phyloP scores from a whole-genome alignment of 30 jellyfish, hydroid and myxozoan genomes.

The Morbakka virulenta region DNA sequence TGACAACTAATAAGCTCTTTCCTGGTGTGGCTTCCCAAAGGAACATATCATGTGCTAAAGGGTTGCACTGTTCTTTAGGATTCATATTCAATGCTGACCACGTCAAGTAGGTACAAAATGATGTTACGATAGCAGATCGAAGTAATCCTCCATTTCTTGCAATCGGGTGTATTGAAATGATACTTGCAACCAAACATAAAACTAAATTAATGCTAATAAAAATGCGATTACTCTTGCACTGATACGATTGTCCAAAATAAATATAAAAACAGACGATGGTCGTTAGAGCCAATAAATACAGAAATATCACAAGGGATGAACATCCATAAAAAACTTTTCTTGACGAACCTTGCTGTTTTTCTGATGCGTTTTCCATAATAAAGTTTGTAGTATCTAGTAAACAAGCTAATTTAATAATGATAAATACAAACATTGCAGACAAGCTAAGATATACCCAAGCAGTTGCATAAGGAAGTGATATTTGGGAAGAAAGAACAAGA shows the following conservation, averaged over 20 bases:
- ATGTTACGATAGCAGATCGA: conserved; percentile 81
- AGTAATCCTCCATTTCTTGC: conserved; percentile 81
- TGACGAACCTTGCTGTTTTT: background rate
- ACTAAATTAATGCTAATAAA: conserved; percentile 81
- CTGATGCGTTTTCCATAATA: conserved; percentile 13
- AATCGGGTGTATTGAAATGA: conserved; percentile 80
- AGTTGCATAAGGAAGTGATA: conserved; percentile 47
- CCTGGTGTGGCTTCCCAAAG: conserved; percentile 67
- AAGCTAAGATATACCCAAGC: conserved; percentile 71
- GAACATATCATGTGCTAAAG: conserved; percentile 67
- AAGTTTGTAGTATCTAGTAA: conserved; percentile 62
- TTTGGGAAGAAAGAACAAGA: conserved; percentile 13
- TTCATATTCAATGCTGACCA: conserved; percentile 90
- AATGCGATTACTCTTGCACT: conserved; percentile 75
- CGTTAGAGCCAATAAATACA: conserved; percentile 54
- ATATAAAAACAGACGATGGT: conserved; percentile 85
- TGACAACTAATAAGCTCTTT: conserved; percentile 33
- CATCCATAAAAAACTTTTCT: conserved; percentile 51
- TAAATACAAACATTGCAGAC: conserved; percentile 52
- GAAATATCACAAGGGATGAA: conserved; percentile 59
- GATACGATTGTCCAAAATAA: conserved; percentile 63
- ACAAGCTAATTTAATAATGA: conserved; percentile 50
- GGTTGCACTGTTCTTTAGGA: conserved; percentile 88
- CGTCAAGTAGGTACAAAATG: conserved; percentile 87
- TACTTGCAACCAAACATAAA: conserved; percentile 67